A percentile compares a stretch with the other conserved stretches of the same genome.
Conservation (phyloP, 2,797 vertebrate species). For the Typhlichthys subterraneus region DNA sequence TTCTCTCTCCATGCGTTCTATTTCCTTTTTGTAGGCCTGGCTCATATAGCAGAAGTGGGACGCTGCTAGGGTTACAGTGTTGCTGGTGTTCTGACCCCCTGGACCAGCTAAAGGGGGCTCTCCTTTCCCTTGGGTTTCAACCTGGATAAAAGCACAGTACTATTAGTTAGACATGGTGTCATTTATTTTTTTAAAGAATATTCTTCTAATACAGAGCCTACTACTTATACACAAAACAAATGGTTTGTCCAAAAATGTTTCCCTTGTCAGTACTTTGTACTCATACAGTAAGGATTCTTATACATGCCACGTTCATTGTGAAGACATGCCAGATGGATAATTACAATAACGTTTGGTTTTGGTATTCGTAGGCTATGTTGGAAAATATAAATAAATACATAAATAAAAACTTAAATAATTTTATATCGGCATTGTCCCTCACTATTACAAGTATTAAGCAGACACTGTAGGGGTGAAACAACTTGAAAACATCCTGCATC, state of each 20-base stretch:
- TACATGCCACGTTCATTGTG: neutral
- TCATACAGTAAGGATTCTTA: neutral
- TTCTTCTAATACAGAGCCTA: slow-evolving; percentile 5
- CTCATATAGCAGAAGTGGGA: slow-evolving; percentile 48
- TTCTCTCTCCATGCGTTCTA: slow-evolving; percentile 33
- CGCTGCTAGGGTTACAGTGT: slow-evolving; percentile 5
- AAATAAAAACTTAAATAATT: no score
- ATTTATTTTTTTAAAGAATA: neutral
- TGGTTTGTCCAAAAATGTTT: neutral
- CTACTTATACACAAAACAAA: no score
- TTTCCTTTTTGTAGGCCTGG: slow-evolving; percentile 46
- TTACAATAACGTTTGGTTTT: no score
- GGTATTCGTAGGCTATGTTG: no score
- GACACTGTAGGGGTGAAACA: no score
- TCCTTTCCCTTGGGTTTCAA: rapidly evolving
- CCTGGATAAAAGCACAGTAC: slow-evolving; percentile 8
- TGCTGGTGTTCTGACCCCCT: rapidly evolving
- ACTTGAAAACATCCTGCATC: neutral
- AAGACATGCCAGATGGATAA: no score
- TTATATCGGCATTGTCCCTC: no score
- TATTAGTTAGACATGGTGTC: no score
- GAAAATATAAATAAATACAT: no score
- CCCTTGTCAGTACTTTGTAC: neutral
- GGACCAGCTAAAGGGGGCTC: neutral
- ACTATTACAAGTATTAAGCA: no score